Base-by-base conservation (phyloP, 2,888 invertebrate species). In the Phaonia tiefii region DNA sequence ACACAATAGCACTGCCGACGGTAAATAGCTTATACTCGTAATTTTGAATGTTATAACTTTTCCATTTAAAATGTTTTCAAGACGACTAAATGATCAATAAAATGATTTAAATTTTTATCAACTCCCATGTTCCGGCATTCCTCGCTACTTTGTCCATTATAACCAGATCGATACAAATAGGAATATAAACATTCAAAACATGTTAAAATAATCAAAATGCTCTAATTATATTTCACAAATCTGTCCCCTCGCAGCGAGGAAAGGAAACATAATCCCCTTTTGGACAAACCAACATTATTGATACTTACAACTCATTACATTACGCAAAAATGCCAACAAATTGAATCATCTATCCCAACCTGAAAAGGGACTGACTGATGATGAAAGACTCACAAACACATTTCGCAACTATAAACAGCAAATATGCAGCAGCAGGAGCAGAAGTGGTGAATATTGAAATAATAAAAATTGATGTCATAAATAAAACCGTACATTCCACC, bases 401-500 rank as follows among this genome's bases (percentile, higher is more conserved):
- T 63, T 63, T 63, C 8, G 63, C 63, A 63, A 15, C 11, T 5
- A 49, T 49, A 49, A 49, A 49, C 20, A 49, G 20, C 1, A 17
- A 1, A 20, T 39, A 63, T 63, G 63, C 63, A 63, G 15, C 8
- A 15, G 10, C 60, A 60, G 2, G 10, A 13, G 25, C 22, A 13
- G 13, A 22, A 54, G 5, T 22, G n/a, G 49, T 10, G 20, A 49
- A 20, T 49, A 49, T 58, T 15, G 17, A 60, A 77, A 80, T 69
- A 71, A 42, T 22, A 25, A 5, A 87, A 88, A 88, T 86, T 87
- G 89, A 86, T 84, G 87, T 86, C 88, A 90, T 90, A 90, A 90
- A 90, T 90, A 88, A 88, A 87, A 88, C 89, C 31, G 3, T 31
- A 3, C 31, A 3, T 31, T 89, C 89, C 89, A 90, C 87, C 90